These are phyloP conservation scores for Myotis myotis DNA, from an alignment of 2,797 vertebrate genomes.

Conservation along the genomic window DNA sequence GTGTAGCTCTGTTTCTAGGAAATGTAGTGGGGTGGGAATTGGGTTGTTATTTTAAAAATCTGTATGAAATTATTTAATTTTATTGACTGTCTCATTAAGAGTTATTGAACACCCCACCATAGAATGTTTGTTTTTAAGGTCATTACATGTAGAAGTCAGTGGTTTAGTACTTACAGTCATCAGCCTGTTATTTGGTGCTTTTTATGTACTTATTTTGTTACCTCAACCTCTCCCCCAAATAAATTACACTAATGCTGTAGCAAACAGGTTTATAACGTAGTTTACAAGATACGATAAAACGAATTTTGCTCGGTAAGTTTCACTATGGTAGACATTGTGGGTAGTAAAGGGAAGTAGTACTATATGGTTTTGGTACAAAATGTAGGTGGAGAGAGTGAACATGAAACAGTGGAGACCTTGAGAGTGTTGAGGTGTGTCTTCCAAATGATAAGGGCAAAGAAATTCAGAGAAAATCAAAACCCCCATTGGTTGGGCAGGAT, in stretches of 20 bases:
- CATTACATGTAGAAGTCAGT: background rate
- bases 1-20: background rate
- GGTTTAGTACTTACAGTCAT: background rate
- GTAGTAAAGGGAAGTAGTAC: background rate
- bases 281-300: background rate
- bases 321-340: background rate
- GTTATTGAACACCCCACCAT: background rate
- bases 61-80: background rate
- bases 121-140: background rate
- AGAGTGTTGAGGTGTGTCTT: background rate
- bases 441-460: background rate
- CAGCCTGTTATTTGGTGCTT: background rate
- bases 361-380: background rate
- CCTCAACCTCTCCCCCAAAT: background rate
- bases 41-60: slow-evolving; percentile 2
- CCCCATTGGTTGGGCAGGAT: background rate
- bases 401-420: background rate
- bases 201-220: background rate
- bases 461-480: background rate
- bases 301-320: background rate
- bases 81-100: background rate
- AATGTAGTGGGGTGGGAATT: background rate
- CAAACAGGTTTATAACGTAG: background rate
- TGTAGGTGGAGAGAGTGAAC: background rate
- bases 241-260: background rate